These are phyloP conservation scores for Drosophila novamexicana DNA, from an alignment of 1,140 invertebrate genomes.

Conservation along the genomic window DNA sequence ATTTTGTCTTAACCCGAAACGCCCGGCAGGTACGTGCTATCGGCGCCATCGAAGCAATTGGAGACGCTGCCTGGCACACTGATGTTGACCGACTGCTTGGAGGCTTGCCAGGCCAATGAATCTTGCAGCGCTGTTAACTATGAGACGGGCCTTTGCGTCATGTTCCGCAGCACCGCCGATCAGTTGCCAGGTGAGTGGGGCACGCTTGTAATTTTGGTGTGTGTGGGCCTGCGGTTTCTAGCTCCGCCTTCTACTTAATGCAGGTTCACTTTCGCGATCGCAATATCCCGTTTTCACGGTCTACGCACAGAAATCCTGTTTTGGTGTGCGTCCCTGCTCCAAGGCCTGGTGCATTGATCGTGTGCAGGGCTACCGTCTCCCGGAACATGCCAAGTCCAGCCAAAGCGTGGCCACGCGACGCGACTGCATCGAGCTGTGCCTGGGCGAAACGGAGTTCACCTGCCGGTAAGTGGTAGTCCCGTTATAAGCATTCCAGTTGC, in stretches of 20 bases:
- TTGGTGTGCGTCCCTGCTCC: constrained; percentile 94
- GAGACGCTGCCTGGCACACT: constrained; percentile 95
- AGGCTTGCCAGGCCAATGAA: constrained; percentile 94
- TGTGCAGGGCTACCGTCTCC: constrained; percentile 93
- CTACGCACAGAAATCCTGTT: constrained; percentile 96
- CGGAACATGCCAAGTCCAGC: constrained; percentile 89
- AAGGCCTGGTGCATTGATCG: constrained; percentile 96
- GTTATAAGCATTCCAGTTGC: constrained; percentile 41
- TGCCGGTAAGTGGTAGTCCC: constrained; percentile 90
- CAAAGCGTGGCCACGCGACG: constrained; percentile 90
- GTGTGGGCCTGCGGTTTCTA: constrained; percentile 52
- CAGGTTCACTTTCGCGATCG: constrained; percentile 94
- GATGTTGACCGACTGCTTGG: constrained; percentile 96
- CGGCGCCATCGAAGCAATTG: constrained; percentile 93
- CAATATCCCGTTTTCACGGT: constrained; percentile 98
- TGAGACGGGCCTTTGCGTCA: constrained; percentile 97
- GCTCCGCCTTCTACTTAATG: constrained; percentile 13
- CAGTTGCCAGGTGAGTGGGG: constrained; percentile 91
- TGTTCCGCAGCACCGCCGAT: constrained; percentile 93
- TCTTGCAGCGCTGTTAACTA: constrained; percentile 96
- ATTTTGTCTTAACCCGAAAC: constrained; percentile 68
- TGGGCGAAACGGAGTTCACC: constrained; percentile 94
- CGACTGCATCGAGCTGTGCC: constrained; percentile 94
- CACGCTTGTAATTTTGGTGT: constrained; percentile 41
- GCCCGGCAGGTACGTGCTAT: constrained; percentile 91